Conservation (phyloP, 1,140 invertebrate genomes). For the Belonocnema kinseyi region DNA sequence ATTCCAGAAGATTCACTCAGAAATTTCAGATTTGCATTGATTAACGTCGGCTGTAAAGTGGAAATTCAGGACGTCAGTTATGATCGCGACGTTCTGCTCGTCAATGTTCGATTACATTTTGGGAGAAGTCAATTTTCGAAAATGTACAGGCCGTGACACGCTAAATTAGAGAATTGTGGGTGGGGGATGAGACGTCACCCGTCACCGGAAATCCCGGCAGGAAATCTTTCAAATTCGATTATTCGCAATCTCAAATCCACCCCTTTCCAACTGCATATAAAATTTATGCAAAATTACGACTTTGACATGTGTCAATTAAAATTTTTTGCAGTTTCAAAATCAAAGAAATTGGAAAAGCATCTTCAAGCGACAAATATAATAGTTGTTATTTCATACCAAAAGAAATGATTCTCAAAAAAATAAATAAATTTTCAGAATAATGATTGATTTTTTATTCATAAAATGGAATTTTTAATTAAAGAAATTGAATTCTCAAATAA, state of each 20-base stretch:
- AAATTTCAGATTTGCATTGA: background rate
- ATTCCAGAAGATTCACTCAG: background rate
- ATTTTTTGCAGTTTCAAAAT: too few relatives aligned
- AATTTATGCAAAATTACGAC: constrained; percentile 1
- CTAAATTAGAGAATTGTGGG: constrained; percentile 15
- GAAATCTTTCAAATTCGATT: constrained; percentile 11
- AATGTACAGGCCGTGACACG: constrained; percentile 6
- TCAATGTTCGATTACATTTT: constrained; percentile 13
- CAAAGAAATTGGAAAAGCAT: too few relatives aligned
- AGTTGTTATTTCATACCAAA: too few relatives aligned
- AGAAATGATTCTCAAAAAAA: too few relatives aligned
- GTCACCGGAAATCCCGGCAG: background rate
- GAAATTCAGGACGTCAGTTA: background rate
- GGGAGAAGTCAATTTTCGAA: constrained; percentile 29
- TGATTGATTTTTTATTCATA: too few relatives aligned
- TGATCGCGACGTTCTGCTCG: background rate
- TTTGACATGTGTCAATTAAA: background rate
- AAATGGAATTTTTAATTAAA: too few relatives aligned
- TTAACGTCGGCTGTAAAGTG: background rate
- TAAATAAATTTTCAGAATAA: too few relatives aligned
- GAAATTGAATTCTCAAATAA: too few relatives aligned
- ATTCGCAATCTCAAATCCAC: constrained; percentile 1
- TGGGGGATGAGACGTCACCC: background rate
- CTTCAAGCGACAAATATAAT: too few relatives aligned
- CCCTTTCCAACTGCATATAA: background rate